phyloP scores from a whole-genome alignment of 2,113 vertebrate species.

The Callaeas wilsoni region DNA sequence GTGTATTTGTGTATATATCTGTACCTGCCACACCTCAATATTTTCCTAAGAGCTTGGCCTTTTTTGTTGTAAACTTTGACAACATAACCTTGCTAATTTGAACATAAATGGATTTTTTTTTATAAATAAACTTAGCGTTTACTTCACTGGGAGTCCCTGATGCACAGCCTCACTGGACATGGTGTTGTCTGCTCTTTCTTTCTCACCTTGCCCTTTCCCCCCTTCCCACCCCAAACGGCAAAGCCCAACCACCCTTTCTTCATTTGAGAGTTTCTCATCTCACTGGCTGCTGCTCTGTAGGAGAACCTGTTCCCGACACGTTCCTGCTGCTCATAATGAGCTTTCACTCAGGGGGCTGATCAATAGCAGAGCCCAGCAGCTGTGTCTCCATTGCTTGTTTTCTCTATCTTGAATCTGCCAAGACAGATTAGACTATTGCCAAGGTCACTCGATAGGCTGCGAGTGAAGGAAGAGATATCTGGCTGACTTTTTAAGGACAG shows the following conservation, averaged over 20 bases:
- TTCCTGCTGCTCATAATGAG: conserved; percentile 68
- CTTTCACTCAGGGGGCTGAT: conserved; percentile 73
- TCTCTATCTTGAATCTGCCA: conserved; percentile 77
- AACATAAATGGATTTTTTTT: not conserved
- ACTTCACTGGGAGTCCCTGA: not conserved
- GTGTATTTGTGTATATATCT: fast-evolving
- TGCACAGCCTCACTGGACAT: too few relatives aligned
- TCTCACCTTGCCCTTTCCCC: not conserved
- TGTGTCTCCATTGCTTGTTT: conserved; percentile 74
- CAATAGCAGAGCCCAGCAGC: conserved; percentile 73
- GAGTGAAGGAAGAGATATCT: conserved; percentile 56
- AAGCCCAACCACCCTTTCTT: not conserved
- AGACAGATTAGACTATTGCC: conserved; percentile 72
- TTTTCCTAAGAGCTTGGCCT: not conserved
- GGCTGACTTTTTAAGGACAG: conserved; percentile 53
- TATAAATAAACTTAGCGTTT: not conserved
- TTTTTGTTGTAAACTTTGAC: not conserved
- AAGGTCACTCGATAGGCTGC: conserved; percentile 70
- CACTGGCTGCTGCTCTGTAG: not conserved
- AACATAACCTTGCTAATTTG: not conserved
- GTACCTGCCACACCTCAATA: fast-evolving
- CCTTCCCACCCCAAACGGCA: not conserved
- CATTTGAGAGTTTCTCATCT: not conserved
- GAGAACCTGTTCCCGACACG: conserved; percentile 25
- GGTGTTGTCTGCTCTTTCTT: not conserved